Evolutionary conservation across 2,888 invertebrate species (phyloP).

Genomic region (Scaeva pyrastri): DNA sequence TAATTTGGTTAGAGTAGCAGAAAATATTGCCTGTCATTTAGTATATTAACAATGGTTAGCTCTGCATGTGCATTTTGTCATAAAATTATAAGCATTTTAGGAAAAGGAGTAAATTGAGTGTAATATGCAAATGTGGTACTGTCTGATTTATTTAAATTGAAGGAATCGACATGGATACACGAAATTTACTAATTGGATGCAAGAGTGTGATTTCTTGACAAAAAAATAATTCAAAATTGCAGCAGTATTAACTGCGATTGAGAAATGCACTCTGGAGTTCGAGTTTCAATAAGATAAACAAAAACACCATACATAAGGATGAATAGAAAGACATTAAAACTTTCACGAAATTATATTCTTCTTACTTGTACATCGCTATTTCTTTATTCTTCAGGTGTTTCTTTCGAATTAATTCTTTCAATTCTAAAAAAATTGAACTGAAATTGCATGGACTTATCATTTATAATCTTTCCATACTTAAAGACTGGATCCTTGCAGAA

Average conservation of each 20-base stretch:
- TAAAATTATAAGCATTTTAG: slow-evolving; percentile 27
- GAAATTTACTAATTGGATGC: slow-evolving; percentile 63
- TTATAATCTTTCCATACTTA: not conserved
- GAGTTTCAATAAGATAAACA: not conserved
- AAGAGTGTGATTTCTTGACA: not conserved
- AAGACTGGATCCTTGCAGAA: not conserved
- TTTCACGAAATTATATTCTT: not conserved
- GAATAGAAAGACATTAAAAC: not conserved
- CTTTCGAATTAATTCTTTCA: not conserved
- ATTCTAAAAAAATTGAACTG: not conserved
- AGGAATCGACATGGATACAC: slow-evolving; percentile 18
- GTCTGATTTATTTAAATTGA: slow-evolving; percentile 3
- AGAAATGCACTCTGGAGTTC: not conserved
- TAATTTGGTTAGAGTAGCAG: slow-evolving; percentile 17
- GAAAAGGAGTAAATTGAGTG: not conserved
- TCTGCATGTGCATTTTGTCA: slow-evolving; percentile 65
- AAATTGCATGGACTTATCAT: no score
- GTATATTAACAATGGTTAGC: slow-evolving; percentile 23
- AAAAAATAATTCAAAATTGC: no score
- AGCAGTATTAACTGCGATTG: not conserved
- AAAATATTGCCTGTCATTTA: slow-evolving; percentile 41
- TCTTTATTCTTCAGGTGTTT: not conserved
- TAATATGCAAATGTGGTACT: slow-evolving; percentile 1
- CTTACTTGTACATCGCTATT: not conserved
- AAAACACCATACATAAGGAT: not conserved